Percentiles rank a stretch among this genome's conserved stretches.
phyloP scores from a whole-genome alignment of 2,113 vertebrate genomes.

The Lepus timidus region DNA sequence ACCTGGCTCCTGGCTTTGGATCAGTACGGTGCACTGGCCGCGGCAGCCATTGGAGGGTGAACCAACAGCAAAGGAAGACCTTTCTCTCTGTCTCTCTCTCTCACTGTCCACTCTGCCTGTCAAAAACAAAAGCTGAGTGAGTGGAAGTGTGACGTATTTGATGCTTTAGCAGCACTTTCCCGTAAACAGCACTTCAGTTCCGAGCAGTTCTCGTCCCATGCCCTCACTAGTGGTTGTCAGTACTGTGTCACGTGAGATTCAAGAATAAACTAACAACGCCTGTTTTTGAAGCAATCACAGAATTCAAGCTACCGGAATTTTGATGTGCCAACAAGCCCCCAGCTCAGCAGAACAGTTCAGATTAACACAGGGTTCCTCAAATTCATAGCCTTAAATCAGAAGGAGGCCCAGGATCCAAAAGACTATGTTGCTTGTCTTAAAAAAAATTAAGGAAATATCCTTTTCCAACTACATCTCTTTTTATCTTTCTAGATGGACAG shows the following conservation, averaged over 20 bases:
- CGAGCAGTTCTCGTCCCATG: not conserved
- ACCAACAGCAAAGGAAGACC: no score
- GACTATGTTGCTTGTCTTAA: not conserved
- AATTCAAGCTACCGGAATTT: not conserved
- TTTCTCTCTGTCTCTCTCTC: no score
- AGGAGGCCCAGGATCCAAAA: not conserved
- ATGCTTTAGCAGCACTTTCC: not conserved
- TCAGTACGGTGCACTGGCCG: no score
- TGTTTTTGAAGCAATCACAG: not conserved
- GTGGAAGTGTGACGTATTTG: not conserved
- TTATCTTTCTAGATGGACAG: not conserved
- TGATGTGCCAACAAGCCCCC: not conserved
- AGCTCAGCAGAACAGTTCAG: not conserved
- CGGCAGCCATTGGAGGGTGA: no score
- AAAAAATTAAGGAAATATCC: not conserved
- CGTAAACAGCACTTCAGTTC: not conserved
- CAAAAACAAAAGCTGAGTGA: not conserved
- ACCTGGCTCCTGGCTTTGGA: no score
- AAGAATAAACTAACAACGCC: not conserved
- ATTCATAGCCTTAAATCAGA: not conserved
- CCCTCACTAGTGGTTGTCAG: not conserved
- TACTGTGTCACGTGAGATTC: not conserved
- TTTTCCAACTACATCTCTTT: not conserved
- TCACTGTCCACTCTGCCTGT: no score
- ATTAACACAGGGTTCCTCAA: not conserved